Base-by-base conservation (phyloP, 2,888 invertebrate species). In the Ennomos quercinarius region DNA sequence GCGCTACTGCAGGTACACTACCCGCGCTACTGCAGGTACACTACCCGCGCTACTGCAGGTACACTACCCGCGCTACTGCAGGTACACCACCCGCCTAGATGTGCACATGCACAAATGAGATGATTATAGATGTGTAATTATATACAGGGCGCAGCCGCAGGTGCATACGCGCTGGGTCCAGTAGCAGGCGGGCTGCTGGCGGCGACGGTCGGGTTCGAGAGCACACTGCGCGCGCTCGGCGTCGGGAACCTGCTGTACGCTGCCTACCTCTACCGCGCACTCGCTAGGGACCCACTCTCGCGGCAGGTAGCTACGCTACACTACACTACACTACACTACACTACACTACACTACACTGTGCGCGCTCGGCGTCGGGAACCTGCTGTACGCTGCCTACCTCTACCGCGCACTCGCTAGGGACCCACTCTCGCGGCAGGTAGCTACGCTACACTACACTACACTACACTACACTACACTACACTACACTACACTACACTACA, bases 181-280 rank as follows among this genome's bases (percentile, higher is more conserved):
- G 43, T 39, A 36, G 55, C 40, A 27, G 60, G 51, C 62, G 91
- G 89, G 63, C 89, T 88, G n/a, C 63, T 79, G 71, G 67, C 80
- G 70, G 62, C 85, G 81, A 83, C 63, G 64, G 61, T 72, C 47
- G 86, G 90, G 0, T 89, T 90, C 78, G 83, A 80, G 72, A 64
- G 80, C 1, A 74, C 84, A 40, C 57, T 90, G 77, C 83, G 88
- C 37, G 63, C 80, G 61, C 84, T 89, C 4, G 91, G 81, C 50
- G 82, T 81, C 39, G 80, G 81, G 70, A 91, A 90, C 78, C 71
- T 90, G 70, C 80, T 90, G 10, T 90, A 91, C 79, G 78, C 81
- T 4, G 82, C 68, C 4, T 62, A 61, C 43, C 83, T 91, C 12
- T 86, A 85, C 77, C 80, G 77, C 39, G 76, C 78, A 48, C 84